Base-by-base conservation (phyloP, 2,797 vertebrate genomes). In the Protosalanx chinensis region DNA sequence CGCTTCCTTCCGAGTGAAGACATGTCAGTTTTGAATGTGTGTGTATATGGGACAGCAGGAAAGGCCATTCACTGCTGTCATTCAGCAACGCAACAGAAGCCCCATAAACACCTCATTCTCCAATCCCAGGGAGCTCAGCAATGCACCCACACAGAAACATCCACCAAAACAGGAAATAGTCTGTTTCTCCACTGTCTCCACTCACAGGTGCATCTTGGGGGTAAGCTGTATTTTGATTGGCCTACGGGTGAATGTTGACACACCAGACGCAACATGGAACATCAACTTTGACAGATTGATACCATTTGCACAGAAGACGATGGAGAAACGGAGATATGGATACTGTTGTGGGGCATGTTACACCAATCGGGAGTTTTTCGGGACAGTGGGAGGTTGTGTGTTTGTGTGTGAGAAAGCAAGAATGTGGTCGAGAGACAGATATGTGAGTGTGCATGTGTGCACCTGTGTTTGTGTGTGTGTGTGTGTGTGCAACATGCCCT, bases 21-120 rank as follows among this genome's bases (percentile, higher is more conserved):
- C 41, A 41, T 41, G 41, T 41, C 41, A 10, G 41, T 41, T 41
- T 29, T 62, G 12, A 15, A 16, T 63, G 32, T 1, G 5, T 79
- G 76, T 83, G 71, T 79, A 73, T 76, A 77, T 79, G 69, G 74
- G 79, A 72, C 80, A 80, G 66, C 80, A 23, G 70, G 71, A 76
- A 70, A 71, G 70, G 67, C 70, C n/a, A 29, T 3, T n/a, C 56
- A 57, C 68, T 23, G 27, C 59, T 74, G 67, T 73, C 76, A 70
- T 78, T 72, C 76, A 46, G 72, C 76, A 59, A 8, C 41, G 12
- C 68, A 37, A 77, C 68, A 71, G 73, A 65, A 29, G 27, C 70
- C 68, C 64, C 68, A 79, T 78, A 81, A 80, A 82, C 49, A 67
- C 80, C 66, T 15, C 7, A 18, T 30, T 8, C 46, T n/a, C 56